Evolutionary conservation across 1,140 invertebrate genomes (phyloP).

Genomic region (Brachionus plicatilis): DNA sequence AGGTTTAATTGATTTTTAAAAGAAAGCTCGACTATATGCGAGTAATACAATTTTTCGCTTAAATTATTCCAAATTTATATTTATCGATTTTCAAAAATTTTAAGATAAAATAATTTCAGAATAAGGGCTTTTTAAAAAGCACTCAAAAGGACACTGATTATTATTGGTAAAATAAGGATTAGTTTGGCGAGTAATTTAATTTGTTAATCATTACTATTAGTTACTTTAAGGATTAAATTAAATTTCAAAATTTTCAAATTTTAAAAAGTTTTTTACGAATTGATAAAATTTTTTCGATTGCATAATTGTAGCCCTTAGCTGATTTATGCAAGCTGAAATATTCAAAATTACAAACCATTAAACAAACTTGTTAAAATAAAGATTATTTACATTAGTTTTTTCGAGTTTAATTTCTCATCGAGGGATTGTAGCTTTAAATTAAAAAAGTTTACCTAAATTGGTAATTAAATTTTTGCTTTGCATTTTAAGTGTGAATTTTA

Average conservation of each 20-base stretch:
- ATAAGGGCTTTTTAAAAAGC: not conserved
- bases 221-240: not conserved
- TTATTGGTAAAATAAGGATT: not conserved
- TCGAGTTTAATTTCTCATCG: not conserved
- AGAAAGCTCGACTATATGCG: not conserved
- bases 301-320: not conserved
- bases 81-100: slow-evolving; percentile 17
- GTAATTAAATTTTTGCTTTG: not conserved
- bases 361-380: not conserved
- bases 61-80: not conserved
- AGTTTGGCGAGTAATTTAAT: not conserved
- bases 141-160: not conserved
- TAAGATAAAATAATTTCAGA: not conserved
- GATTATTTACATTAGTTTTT: slow-evolving; percentile 18
- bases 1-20: slow-evolving; percentile 6
- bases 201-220: not conserved
- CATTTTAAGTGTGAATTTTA: not conserved
- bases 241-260: too few species aligned
- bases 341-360: not conserved
- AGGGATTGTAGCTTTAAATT: not conserved
- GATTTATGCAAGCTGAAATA: not conserved
- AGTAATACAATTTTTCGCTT: not conserved
- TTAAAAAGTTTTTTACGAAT: not conserved
- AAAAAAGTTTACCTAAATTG: not conserved
- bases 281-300: not conserved